Evolutionary conservation across 2,888 invertebrate genomes (phyloP), one percentile per base, ranked within the genome.

Genomic region (Strigamia crassipes): DNA sequence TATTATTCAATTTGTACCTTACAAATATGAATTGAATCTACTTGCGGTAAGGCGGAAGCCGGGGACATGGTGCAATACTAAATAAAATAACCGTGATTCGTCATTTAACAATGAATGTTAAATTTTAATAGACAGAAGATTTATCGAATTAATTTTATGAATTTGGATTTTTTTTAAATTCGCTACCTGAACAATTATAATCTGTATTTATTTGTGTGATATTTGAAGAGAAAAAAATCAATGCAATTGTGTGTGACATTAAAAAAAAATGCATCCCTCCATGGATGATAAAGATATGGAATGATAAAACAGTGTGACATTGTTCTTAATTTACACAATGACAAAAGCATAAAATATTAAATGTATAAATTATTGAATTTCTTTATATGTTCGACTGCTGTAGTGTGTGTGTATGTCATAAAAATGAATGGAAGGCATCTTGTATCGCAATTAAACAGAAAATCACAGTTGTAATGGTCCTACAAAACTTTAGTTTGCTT

Each of bases 201-300:
- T 73, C 15, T 73, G 73, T 27, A 73, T 56, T 73, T 27, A 73
- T 56, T 73, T 73, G 73, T 73, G 73, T 73, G 73, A 73, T 73
- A 73, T 31, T 66, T 66, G 61, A 66, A n/a, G 56, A 56, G 21
- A 56, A 56, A 56, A 56, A 73, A 73, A 73, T 31, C 73, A 73
- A 73, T 73, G 73, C 73, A 73, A 73, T 73, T 73, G 27, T 23
- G 23, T 73, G 73, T 73, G n/a, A 56, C 18, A 56, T 9, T 2
- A 18, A 56, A n/a, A 56, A 9, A 27, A 73, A 21, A 21, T 23
- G n/a, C 73, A 73, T 73, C 73, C 73, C 73, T 73, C 73, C 73
- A 73, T 27, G 73, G 73, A 73, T 73, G 73, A 31, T 73, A 56
- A 46, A 56, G n/a, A 56, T 18, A 31, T 73, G 27, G 27, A 31